Conservation (phyloP, 2,113 vertebrate genomes). For the Ciconia stormi region DNA sequence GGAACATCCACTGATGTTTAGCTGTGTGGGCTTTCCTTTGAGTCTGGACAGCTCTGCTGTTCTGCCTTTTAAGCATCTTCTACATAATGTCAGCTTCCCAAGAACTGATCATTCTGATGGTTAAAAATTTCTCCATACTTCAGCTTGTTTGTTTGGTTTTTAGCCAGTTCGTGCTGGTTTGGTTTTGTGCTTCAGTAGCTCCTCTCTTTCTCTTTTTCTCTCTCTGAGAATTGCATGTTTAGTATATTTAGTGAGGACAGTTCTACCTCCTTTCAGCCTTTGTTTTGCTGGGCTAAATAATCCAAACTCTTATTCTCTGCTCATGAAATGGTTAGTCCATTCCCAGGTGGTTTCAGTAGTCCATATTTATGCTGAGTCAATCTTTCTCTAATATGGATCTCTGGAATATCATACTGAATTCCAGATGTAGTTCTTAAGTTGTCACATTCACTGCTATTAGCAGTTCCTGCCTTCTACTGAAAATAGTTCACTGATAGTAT, state of each 20-base stretch:
- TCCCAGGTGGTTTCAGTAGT: neutral
- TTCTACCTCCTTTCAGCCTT: neutral
- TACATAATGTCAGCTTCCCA: neutral
- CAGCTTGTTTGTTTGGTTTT: neutral
- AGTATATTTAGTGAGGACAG: neutral
- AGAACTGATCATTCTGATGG: neutral
- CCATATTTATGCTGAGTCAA: neutral
- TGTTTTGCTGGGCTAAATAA: neutral
- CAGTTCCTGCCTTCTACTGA: neutral
- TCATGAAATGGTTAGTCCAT: neutral
- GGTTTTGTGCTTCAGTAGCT: neutral
- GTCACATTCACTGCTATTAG: neutral
- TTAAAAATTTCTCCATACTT: neutral
- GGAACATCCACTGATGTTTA: neutral
- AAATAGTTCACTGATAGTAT: neutral
- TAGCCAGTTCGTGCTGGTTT: neutral
- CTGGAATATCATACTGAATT: neutral
- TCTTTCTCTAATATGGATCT: neutral
- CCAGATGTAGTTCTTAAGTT: neutral
- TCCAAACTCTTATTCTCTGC: neutral
- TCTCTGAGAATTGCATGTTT: neutral
- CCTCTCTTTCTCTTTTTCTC: neutral
- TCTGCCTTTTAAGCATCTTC: neutral
- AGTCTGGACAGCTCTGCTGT: neutral
- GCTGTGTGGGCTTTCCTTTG: neutral